Evolutionary conservation across 2,888 invertebrate genomes (phyloP), one percentile per base, ranked within the genome.

Genomic region (Lasioglossum villosulum): DNA sequence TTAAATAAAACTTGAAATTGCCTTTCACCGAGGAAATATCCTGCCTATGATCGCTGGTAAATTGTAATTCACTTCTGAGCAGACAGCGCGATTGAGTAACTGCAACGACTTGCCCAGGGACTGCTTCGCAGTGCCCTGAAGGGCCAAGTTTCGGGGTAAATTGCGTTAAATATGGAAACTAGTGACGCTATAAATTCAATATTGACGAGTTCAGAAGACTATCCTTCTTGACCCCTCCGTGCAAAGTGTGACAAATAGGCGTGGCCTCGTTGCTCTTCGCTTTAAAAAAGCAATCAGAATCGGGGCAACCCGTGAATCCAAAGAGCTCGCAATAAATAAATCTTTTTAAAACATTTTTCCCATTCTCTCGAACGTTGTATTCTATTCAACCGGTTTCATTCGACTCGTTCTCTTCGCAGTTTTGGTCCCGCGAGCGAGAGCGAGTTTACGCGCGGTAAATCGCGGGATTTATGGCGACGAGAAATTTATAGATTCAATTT

Each of bases 401-500:
- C 48, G 42, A 2, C 59, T 45, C 48, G 27, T n/a, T n/a, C 19
- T 5, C 70, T 5, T 14, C 48, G 59, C 12, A 45, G 71, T 34
- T 83, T 82, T 30, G 74, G 19, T 42, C 66, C 19, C 42, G 59
- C 19, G 37, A 52, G n/a, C 23, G 74, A 37, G 79, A 30, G 78
- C 73, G 68, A 89, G 91, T 90, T 91, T 92, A 90, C 92, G 89
- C 90, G 90, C 88, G 77, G 90, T 89, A 90, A 91, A 84, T 87
- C 88, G 88, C 84, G 78, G 78, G 91, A 94, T 93, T 93, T 93
- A 93, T 91, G 92, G 92, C 89, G 87, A 75, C 84, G 89, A 81
- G 90, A 91, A 93, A 94, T 94, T 93, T 93, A 94, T 94, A 91
- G 92, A 89, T 93, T 93, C 93, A 94, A 94, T 94, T 94, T 94